phyloP scores from a whole-genome alignment of 2,888 invertebrate species.

The Epirrhoe alternata region DNA sequence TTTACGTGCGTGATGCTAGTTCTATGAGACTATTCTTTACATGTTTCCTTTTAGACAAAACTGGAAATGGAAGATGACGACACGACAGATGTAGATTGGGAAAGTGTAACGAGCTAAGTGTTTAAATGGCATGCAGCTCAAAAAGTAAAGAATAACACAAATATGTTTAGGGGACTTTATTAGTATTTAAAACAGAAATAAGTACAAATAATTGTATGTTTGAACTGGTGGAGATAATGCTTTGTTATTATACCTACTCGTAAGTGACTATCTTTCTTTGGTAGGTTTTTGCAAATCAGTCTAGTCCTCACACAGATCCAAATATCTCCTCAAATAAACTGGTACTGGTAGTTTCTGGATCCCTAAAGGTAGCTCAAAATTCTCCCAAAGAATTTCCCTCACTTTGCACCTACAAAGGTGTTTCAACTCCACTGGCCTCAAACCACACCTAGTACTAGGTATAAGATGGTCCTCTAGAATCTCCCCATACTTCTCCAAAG shows the following conservation, averaged over 20 bases:
- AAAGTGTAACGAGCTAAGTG: too few relatives aligned
- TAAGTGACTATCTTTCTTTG: background rate
- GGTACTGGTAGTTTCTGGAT: conserved; percentile 89
- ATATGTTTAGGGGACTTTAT: too few relatives aligned
- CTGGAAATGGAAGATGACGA: too few relatives aligned
- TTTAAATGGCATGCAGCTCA: too few relatives aligned
- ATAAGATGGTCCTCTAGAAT: conserved; percentile 85
- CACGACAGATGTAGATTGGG: too few relatives aligned
- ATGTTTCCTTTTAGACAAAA: too few relatives aligned
- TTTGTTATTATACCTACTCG: too few relatives aligned
- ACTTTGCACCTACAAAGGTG: conserved; percentile 91
- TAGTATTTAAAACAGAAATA: too few relatives aligned
- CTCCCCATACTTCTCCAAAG: conserved; percentile 74
- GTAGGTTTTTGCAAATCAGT: background rate
- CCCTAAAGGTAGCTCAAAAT: conserved; percentile 90
- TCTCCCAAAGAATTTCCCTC: conserved; percentile 87
- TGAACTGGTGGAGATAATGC: background rate
- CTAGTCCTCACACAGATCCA: conserved; percentile 90
- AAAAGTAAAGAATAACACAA: too few relatives aligned
- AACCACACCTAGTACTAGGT: conserved; percentile 86
- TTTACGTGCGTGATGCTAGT: too few relatives aligned
- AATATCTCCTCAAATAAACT: conserved; percentile 87
- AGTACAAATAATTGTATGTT: too few relatives aligned
- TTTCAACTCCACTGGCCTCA: conserved; percentile 88
- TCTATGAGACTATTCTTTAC: too few relatives aligned